Conservation (phyloP, 2,888 invertebrate genomes). For the Synanthedon andrenaeformis region DNA sequence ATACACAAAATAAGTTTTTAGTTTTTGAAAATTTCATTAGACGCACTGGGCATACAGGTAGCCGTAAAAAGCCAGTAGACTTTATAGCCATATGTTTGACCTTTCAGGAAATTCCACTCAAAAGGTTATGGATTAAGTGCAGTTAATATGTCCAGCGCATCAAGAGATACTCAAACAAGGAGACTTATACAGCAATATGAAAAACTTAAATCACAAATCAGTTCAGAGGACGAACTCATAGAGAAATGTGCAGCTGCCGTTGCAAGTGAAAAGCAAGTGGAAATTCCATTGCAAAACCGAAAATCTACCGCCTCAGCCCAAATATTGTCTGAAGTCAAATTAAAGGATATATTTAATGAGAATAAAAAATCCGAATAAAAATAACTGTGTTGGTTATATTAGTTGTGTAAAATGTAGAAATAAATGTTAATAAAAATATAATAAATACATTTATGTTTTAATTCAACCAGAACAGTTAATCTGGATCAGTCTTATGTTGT, state of each 20-base stretch:
- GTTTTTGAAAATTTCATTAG: no score
- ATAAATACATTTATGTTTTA: no score
- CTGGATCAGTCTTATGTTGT: no score
- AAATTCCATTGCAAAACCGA: conserved; percentile 15
- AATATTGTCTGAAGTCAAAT: conserved; percentile 32
- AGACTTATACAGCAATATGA: conserved; percentile 73
- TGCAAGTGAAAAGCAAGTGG: conserved; percentile 29
- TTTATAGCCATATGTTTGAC: background rate
- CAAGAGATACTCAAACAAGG: conserved; percentile 68
- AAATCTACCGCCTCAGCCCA: conserved; percentile 37
- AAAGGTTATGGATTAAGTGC: conserved; percentile 66
- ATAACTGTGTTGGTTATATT: background rate
- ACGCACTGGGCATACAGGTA: no score
- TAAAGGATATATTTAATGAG: conserved; percentile 47
- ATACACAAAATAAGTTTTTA: no score
- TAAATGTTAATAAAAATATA: background rate
- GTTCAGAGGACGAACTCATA: conserved; percentile 62
- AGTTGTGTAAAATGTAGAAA: background rate
- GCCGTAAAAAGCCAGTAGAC: no score
- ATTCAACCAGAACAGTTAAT: no score
- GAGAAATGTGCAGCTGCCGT: conserved; percentile 37
- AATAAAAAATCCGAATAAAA: background rate
- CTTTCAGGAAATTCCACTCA: conserved; percentile 75
- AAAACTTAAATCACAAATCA: conserved; percentile 65
- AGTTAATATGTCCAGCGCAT: conserved; percentile 65